Evolutionary conservation across 2,797 vertebrate genomes (phyloP).

Genomic region (Rhinella marina): DNA sequence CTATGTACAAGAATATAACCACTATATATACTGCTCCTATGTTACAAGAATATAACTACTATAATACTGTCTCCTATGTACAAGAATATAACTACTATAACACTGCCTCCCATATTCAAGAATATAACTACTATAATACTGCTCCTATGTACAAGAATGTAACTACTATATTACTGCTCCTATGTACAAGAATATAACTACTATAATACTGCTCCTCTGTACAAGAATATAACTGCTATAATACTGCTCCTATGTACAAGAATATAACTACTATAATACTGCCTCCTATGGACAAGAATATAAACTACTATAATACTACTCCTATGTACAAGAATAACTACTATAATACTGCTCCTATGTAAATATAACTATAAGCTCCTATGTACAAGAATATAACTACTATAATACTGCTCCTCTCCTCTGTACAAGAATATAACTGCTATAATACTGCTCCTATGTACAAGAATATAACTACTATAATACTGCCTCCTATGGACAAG

Average conservation of each 20-base stretch:
- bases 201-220: no score
- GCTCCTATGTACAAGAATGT: neutral
- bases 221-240: no score
- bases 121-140: neutral
- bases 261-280: neutral
- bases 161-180: neutral
- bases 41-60: slow-evolving; percentile 2
- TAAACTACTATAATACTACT: no score
- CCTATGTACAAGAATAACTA: neutral
- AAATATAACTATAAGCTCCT: neutral
- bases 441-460: neutral
- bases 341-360: neutral
- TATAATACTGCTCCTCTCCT: neutral
- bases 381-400: neutral
- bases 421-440: neutral
- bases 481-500: neutral
- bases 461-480: slow-evolving; percentile 1
- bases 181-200: no score
- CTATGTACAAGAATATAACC: neutral
- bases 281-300: neutral
- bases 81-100: slow-evolving; percentile 1
- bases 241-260: neutral
- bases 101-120: neutral
- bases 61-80: neutral
- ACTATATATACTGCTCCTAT: neutral